These are phyloP conservation scores for Hyles lineata DNA, from an alignment of 2,888 invertebrate genomes.

Conservation along the genomic window DNA sequence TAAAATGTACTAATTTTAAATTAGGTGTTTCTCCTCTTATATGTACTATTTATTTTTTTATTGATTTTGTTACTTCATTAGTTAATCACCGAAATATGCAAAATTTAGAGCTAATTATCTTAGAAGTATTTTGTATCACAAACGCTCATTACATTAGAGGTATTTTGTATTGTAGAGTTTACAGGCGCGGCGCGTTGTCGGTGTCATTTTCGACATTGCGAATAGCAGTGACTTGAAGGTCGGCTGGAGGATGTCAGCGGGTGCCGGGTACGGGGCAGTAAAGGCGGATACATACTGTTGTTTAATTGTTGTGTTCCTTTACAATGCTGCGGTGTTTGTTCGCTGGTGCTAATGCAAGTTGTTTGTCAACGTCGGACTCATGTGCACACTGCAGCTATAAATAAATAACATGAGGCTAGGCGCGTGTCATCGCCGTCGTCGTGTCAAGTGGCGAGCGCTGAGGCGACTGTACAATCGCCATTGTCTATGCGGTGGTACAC, in stretches of 20 bases:
- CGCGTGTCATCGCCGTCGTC: constrained; percentile 50
- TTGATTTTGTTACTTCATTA: too few relatives aligned
- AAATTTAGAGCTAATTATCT: not conserved
- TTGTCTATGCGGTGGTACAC: constrained; percentile 55
- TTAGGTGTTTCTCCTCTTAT: too few relatives aligned
- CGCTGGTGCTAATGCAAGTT: constrained; percentile 65
- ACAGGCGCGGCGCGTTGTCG: constrained; percentile 40
- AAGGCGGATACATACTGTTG: too few relatives aligned
- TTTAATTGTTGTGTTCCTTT: constrained; percentile 62
- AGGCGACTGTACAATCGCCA: constrained; percentile 56
- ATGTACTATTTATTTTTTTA: too few relatives aligned
- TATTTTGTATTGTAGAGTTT: not conserved
- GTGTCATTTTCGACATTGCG: constrained; percentile 44
- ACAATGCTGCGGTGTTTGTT: constrained; percentile 36
- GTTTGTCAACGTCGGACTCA: constrained; percentile 73
- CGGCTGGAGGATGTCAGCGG: constrained; percentile 53
- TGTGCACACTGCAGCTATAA: constrained; percentile 59
- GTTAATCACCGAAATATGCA: not conserved
- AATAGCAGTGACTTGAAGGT: constrained; percentile 57
- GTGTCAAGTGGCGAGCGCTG: constrained; percentile 51
- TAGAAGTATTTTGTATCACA: not conserved
- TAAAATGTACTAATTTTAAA: too few relatives aligned
- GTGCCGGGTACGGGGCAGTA: constrained; percentile 37
- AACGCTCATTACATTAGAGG: too few relatives aligned
- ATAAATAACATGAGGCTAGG: constrained; percentile 65